phyloP scores from a whole-genome alignment of 2,113 vertebrate species.

The Onychorhynchus coronatus region DNA sequence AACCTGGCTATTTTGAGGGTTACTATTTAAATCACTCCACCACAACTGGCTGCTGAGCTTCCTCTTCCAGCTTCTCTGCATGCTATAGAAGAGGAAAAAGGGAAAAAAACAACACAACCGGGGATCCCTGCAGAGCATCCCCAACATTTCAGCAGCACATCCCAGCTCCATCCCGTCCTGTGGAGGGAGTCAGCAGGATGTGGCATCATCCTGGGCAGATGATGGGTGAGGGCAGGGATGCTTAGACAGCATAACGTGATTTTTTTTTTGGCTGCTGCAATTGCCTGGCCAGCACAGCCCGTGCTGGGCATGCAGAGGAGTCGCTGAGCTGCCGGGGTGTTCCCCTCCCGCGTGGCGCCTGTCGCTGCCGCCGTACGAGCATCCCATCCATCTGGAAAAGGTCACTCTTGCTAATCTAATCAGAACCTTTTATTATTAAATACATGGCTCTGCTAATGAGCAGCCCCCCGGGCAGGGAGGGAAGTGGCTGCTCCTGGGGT shows the following conservation, averaged over 20 bases:
- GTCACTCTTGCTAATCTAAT: background rate
- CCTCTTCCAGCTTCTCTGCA: background rate
- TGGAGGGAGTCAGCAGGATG: background rate
- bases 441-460: background rate
- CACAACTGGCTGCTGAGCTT: background rate
- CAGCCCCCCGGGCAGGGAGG: rapidly evolving
- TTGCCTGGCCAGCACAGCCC: background rate
- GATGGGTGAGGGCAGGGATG: background rate
- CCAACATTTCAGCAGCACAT: rapidly evolving
- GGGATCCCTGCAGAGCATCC: background rate
- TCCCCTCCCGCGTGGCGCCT: rapidly evolving
- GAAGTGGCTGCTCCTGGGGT: background rate
- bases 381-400: conserved; percentile 11
- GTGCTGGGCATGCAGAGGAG: background rate
- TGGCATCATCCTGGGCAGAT: background rate
- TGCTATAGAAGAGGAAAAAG: background rate
- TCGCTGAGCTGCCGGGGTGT: background rate
- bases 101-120: rapidly evolving
- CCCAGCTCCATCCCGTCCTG: background rate
- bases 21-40: background rate
- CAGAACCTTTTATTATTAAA: background rate
- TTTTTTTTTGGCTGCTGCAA: background rate
- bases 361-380: rapidly evolving
- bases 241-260: background rate
- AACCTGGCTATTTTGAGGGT: background rate